phyloP scores from a whole-genome alignment of 2,888 invertebrate genomes.

The Hetaerina titia region DNA sequence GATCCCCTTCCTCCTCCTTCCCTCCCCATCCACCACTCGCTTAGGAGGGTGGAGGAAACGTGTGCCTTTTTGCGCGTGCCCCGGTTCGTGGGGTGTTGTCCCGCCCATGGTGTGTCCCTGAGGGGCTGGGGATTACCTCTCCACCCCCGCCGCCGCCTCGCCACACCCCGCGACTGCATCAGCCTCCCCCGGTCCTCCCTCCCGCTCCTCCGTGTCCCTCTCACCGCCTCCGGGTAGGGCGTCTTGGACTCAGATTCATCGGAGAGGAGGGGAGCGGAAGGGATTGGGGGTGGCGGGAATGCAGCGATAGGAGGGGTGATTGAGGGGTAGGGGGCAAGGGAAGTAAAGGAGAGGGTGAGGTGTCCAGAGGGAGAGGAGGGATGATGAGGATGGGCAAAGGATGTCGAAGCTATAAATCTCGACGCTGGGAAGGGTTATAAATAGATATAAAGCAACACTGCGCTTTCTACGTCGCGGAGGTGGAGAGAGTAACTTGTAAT shows the following conservation, averaged over 20 bases:
- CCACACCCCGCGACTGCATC: neutral
- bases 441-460: conserved; percentile 20
- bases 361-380: neutral
- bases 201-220: neutral
- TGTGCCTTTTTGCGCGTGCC: conserved; percentile 59
- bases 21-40: neutral
- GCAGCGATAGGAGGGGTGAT: neutral
- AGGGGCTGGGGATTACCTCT: neutral
- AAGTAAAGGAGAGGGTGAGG: neutral
- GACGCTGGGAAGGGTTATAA: conserved; percentile 7
- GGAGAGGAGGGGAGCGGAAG: neutral
- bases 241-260: neutral
- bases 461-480: neutral
- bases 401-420: conserved; percentile 30
- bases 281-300: neutral
- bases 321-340: neutral
- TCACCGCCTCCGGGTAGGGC: neutral
- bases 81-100: neutral
- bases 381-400: neutral
- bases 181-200: conserved; percentile 3
- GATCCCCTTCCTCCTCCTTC: neutral
- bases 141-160: neutral
- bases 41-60: neutral
- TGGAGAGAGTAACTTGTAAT: neutral
- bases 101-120: conserved; percentile 24